Conservation (phyloP, 1,140 invertebrate genomes). For the Bradysia coprophila region DNA sequence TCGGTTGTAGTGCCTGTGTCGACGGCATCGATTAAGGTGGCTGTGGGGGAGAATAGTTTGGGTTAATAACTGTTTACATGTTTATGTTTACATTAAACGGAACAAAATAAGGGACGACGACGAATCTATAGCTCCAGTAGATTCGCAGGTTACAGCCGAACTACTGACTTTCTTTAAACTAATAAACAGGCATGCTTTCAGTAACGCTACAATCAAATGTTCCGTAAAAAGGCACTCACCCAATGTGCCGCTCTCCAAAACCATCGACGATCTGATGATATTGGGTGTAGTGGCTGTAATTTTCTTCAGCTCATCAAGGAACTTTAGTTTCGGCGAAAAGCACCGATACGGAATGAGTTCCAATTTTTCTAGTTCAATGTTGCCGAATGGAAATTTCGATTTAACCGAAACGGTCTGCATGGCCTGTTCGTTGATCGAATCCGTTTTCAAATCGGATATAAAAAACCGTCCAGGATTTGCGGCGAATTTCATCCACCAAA, state of each 20-base stretch:
- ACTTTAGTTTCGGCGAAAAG: too few species aligned
- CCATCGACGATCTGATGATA: not conserved
- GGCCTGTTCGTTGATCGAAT: constrained; percentile 11
- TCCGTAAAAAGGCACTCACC: constrained; percentile 12
- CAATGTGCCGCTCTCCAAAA: constrained; percentile 11
- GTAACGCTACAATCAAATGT: too few species aligned
- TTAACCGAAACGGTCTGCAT: constrained; percentile 15
- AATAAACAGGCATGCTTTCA: not conserved
- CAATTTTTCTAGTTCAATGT: constrained; percentile 11
- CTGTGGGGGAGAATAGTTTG: not conserved
- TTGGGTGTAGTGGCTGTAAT: not conserved
- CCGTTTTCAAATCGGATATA: constrained; percentile 30
- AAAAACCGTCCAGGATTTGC: constrained; percentile 40
- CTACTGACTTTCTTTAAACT: too few species aligned
- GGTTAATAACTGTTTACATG: not conserved
- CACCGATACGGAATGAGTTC: constrained; percentile 11
- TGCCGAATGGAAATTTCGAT: constrained; percentile 7
- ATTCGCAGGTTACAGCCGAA: too few species aligned
- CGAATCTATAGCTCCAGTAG: not conserved
- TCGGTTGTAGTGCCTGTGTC: constrained; percentile 9
- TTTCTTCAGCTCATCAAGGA: not conserved
- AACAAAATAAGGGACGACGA: not conserved
- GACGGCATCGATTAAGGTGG: constrained; percentile 14
- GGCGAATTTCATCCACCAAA: constrained; percentile 54
- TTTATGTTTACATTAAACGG: not conserved